Evolutionary conservation across 2,888 invertebrate species (phyloP), one percentile per base, ranked within the genome.

Genomic region (Brassicogethes aeneus): DNA sequence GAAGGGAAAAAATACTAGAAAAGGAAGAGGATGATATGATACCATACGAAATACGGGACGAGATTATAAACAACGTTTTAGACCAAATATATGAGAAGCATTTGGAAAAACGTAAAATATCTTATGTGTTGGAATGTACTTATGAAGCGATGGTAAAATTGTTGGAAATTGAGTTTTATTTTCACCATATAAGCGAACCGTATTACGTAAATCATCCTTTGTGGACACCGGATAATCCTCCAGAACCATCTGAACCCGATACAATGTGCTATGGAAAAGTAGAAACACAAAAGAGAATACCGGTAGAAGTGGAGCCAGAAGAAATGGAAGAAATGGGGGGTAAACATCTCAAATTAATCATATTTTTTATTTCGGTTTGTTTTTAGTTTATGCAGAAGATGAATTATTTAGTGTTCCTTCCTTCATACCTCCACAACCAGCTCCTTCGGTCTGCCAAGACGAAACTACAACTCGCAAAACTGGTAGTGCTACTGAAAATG

Each of bases 171-270:
- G 16, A 36, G 12, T 32, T 32, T 16, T 17, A 36, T 17, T 36
- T 36, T 14, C 36, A 36, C 13, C 36, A 36, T 14, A 16, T 12
- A 36, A 7, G 17, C 36, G 16, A 16, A 13, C 7, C 13, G 5
- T 23, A 7, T 23, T 32, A 32, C 14, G 32, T 10, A 32, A 12
- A 16, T 12, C n/a, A 36, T 12, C 16, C n/a, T 3, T 3, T 7
- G 15, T 36, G 36, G 36, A 5, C 17, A n/a, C 17, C 36, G 12
- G 36, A 36, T 12, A 3, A 17, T 2, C 36, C 36, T 12, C 8
- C 15, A 3, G 5, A 16, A 5, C 12, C 36, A n/a, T 36, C 36
- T 3, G 2, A 3, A 17, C 15, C 36, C 2, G 36, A 36, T 17
- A 17, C 36, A 15, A n/a, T n/a, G n/a, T n/a, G n/a, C n/a, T n/a